These are phyloP conservation scores for Thermophis baileyi DNA, from an alignment of 2,113 vertebrate species.

Conservation along the genomic window DNA sequence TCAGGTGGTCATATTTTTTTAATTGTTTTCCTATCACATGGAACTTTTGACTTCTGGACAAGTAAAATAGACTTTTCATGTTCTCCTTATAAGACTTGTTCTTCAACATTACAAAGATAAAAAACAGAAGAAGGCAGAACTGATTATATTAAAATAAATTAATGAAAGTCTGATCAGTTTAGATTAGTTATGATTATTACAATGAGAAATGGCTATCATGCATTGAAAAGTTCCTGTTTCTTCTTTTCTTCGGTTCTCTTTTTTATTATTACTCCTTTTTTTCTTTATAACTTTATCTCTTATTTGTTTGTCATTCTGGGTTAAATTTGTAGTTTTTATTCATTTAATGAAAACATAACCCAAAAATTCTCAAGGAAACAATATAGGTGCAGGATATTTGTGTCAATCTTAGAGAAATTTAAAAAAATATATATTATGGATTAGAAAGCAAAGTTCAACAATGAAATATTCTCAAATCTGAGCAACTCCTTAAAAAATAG, in stretches of 20 bases:
- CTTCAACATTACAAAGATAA: not conserved
- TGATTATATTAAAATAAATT: not conserved
- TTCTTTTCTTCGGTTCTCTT: not conserved
- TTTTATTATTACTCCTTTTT: not conserved
- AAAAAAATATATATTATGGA: not conserved
- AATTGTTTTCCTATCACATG: not conserved
- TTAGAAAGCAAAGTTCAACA: not conserved
- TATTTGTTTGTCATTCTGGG: not conserved
- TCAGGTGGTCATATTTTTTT: not conserved
- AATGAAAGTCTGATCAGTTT: not conserved
- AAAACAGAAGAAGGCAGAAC: not conserved
- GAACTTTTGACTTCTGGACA: not conserved
- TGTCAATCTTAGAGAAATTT: not conserved
- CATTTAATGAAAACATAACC: not conserved
- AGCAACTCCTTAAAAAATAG: slow-evolving; percentile 35
- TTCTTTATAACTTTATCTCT: not conserved
- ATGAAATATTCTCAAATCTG: slow-evolving; percentile 7
- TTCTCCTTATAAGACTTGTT: not conserved
- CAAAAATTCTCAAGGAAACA: not conserved
- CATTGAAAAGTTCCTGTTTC: not conserved
- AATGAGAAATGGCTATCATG: not conserved
- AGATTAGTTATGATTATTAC: not conserved
- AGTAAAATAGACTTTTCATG: not conserved
- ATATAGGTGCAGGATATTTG: not conserved
- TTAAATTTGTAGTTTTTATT: not conserved